Conservation (phyloP, 30 jellyfish, hydroid and myxozoan species). For the Hydra vulgaris region DNA sequence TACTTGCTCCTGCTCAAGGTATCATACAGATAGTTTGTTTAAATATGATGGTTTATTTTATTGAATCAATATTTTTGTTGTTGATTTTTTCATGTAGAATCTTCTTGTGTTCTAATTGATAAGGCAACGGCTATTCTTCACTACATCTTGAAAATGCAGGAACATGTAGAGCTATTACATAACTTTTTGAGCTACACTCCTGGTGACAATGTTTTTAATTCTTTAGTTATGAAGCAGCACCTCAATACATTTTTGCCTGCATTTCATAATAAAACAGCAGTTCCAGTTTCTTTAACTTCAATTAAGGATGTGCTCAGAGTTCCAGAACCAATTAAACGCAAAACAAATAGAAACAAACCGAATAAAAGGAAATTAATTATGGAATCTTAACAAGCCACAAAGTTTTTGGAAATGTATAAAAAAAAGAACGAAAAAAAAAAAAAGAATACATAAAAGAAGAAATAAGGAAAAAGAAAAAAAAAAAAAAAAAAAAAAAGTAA, state of each 20-base stretch:
- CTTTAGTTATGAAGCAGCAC: not conserved
- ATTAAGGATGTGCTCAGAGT: not conserved
- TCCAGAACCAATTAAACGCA: not conserved
- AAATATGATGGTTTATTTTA: not conserved
- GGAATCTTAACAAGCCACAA: not conserved
- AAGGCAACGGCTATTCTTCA: not conserved
- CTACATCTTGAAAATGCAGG: not conserved
- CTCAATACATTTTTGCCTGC: not conserved
- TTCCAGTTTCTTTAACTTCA: not conserved
- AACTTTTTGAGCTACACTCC: not conserved
- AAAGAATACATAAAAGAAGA: too few relatives aligned
- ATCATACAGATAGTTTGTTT: not conserved
- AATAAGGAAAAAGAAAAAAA: not conserved
- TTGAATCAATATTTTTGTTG: not conserved
- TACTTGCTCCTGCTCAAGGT: not conserved
- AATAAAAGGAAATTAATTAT: not conserved
- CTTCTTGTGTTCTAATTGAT: not conserved
- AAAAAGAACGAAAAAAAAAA: not conserved
- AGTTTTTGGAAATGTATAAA: not conserved
- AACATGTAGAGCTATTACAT: not conserved
- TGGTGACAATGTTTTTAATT: too few relatives aligned
- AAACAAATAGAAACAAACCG: not conserved
- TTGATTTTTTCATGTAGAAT: not conserved
- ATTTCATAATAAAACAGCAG: not conserved
- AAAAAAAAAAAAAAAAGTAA: too few relatives aligned